phyloP scores from a whole-genome alignment of 1,140 invertebrate species.

The Bombus huntii region DNA sequence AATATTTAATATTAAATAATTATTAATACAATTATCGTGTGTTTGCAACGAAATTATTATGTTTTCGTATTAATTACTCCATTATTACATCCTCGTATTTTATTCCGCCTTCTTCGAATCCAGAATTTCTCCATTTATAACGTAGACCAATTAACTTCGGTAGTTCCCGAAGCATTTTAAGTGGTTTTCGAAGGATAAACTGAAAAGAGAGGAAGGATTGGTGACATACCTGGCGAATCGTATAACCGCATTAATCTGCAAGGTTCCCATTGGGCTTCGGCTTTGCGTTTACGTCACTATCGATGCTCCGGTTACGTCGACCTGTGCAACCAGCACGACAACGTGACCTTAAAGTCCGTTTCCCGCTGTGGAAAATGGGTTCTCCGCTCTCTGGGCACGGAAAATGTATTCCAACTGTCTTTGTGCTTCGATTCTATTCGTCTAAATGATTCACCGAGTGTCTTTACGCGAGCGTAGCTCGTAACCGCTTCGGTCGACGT shows the following conservation, averaged over 20 bases:
- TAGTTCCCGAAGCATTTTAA: too few species aligned
- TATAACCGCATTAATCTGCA: slow-evolving; percentile 31
- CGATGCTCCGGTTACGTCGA: slow-evolving; percentile 51
- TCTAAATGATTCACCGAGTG: background rate
- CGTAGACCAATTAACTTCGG: too few species aligned
- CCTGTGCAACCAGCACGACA: slow-evolving; percentile 24
- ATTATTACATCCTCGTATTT: too few species aligned
- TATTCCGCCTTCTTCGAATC: too few species aligned
- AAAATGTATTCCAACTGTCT: background rate
- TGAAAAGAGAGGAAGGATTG: background rate
- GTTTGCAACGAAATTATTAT: too few species aligned
- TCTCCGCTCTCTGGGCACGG: background rate
- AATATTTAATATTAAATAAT: too few species aligned
- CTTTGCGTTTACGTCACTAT: slow-evolving; percentile 62
- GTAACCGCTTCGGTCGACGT: too few species aligned
- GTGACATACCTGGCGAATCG: background rate
- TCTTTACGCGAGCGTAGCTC: too few species aligned
- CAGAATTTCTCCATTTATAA: too few species aligned
- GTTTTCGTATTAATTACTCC: too few species aligned
- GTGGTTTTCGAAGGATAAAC: background rate
- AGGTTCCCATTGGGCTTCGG: slow-evolving; percentile 56
- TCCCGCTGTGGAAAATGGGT: slow-evolving; percentile 8
- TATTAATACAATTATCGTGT: too few species aligned
- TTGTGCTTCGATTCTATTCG: background rate
- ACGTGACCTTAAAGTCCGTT: slow-evolving; percentile 35